These are phyloP conservation scores for Cathartes aura DNA, from an alignment of 2,113 vertebrate species.

Conservation along the genomic window DNA sequence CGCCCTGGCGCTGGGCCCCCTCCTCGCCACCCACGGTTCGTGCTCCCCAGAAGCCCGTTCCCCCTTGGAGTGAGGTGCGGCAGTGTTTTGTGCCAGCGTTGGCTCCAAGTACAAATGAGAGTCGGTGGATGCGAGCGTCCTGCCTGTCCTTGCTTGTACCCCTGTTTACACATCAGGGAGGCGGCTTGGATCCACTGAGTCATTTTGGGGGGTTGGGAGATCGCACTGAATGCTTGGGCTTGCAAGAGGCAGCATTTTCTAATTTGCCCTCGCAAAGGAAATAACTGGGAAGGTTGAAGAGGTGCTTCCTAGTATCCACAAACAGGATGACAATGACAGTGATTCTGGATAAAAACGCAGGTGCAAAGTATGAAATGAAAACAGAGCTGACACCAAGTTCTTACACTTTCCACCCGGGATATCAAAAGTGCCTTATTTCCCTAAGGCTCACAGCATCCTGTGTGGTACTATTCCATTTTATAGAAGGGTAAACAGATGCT, in stretches of 20 bases:
- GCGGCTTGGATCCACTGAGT: not conserved
- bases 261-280: not conserved
- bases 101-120: accelerated
- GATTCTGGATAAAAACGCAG: not conserved
- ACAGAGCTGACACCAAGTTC: not conserved
- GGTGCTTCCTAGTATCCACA: not conserved
- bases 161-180: not conserved
- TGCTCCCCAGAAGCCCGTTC: not conserved
- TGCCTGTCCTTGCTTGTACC: not conserved
- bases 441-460: not conserved
- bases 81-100: not conserved
- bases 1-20: not conserved
- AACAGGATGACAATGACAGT: not conserved
- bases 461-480: not conserved
- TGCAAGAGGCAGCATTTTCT: not conserved
- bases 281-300: not conserved
- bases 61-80: accelerated
- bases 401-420: not conserved
- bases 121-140: not conserved
- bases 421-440: not conserved
- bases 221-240: not conserved
- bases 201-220: not conserved
- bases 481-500: not conserved
- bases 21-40: accelerated
- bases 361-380: not conserved